A percentile compares a stretch with the other conserved stretches of the same genome.
Conservation (phyloP, 1,140 invertebrate genomes). For the Drosophila yakuba region DNA sequence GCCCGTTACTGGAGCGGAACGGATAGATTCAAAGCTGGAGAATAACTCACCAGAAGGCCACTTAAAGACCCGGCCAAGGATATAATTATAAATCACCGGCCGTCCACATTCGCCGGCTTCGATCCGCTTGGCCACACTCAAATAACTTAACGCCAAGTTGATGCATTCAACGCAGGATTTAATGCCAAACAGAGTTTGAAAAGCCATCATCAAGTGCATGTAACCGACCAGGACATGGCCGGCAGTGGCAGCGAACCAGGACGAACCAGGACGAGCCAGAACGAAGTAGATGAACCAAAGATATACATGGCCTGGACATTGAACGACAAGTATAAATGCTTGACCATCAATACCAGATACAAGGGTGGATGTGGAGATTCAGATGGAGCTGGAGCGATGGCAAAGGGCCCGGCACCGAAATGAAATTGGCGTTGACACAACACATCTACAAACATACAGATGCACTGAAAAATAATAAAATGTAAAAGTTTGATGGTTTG, state of each 20-base stretch:
- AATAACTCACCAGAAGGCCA: conserved; percentile 46
- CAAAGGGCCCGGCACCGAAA: conserved; percentile 39
- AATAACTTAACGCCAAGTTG: conserved; percentile 77
- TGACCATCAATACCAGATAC: conserved; percentile 70
- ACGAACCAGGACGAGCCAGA: conserved; percentile 8
- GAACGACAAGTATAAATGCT: conserved; percentile 77
- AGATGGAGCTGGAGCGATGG: conserved; percentile 14
- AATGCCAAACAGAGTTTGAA: conserved; percentile 69
- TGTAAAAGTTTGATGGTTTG: no score
- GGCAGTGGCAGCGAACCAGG: conserved; percentile 1
- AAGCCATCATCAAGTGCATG: conserved; percentile 73
- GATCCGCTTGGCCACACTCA: conserved; percentile 62
- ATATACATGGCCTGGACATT: conserved; percentile 64
- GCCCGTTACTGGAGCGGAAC: conserved; percentile 45
- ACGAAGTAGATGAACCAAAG: conserved; percentile 22
- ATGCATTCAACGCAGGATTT: conserved; percentile 61
- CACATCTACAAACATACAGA: conserved; percentile 20
- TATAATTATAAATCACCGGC: conserved; percentile 64
- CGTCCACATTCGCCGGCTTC: conserved; percentile 31
- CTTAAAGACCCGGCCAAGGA: conserved; percentile 47
- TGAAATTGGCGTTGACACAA: conserved; percentile 62
- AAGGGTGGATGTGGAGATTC: conserved; percentile 23
- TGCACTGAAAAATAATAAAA: not conserved
- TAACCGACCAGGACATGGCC: conserved; percentile 52
- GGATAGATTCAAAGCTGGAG: conserved; percentile 40